Evolutionary conservation across 2,797 vertebrate species (phyloP).

Genomic region (Peromyscus attwateri): DNA sequence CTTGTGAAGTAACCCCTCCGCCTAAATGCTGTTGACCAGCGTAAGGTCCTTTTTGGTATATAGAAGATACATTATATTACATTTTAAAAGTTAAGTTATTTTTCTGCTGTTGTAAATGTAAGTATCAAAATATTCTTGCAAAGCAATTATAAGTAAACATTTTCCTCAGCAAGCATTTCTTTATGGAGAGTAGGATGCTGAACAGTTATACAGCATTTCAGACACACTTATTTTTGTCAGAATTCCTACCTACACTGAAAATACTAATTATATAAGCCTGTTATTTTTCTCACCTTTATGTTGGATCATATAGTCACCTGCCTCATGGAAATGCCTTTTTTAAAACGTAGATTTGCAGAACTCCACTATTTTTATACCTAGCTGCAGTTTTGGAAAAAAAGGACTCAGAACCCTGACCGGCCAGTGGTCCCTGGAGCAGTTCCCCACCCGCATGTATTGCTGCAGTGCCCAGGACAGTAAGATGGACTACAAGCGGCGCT

Average conservation of each 20-base stretch:
- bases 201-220: slow-evolving; percentile 83
- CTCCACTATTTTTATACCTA: slow-evolving; percentile 92
- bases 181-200: slow-evolving; percentile 80
- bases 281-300: slow-evolving; percentile 87
- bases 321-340: slow-evolving; percentile 94
- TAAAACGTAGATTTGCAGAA: slow-evolving; percentile 90
- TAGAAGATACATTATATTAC: slow-evolving; percentile 85
- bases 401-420: slow-evolving; percentile 80
- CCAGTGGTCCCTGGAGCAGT: slow-evolving; percentile 81
- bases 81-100: slow-evolving; percentile 87
- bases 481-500: slow-evolving; percentile 99
- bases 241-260: slow-evolving; percentile 91
- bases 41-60: slow-evolving; percentile 84
- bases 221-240: slow-evolving; percentile 79
- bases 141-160: slow-evolving; percentile 69
- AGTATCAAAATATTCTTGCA: slow-evolving; percentile 80
- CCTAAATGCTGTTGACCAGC: slow-evolving; percentile 95
- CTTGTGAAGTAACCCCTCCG: slow-evolving; percentile 85
- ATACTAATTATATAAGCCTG: slow-evolving; percentile 86
- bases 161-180: slow-evolving; percentile 77
- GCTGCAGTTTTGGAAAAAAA: slow-evolving; percentile 82
- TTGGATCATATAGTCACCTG: slow-evolving; percentile 86
- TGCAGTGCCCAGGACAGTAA: slow-evolving; percentile 99
- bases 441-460: slow-evolving; percentile 98
- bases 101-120: slow-evolving; percentile 83